Evolutionary conservation across 1,140 invertebrate species (phyloP).

Genomic region (Calephelis nemesis): DNA sequence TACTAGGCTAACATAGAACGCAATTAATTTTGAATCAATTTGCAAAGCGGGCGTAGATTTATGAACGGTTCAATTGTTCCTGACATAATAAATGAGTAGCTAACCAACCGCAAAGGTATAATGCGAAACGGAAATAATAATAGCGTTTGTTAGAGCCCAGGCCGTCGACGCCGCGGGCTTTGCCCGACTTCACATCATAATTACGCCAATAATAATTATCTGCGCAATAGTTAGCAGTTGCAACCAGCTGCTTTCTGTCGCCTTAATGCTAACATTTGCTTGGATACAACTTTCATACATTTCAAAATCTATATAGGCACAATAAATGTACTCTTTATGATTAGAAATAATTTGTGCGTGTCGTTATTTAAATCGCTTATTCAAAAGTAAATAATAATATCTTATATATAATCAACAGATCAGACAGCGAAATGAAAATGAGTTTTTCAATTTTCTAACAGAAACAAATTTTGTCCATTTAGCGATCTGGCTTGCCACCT

Average conservation of each 20-base stretch:
- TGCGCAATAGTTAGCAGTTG: constrained; percentile 50
- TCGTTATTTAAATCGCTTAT: no score
- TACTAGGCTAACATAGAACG: constrained; percentile 41
- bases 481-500: no score
- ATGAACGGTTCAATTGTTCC: constrained; percentile 67
- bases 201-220: constrained; percentile 75
- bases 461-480: no score
- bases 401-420: no score
- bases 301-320: no score
- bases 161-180: constrained; percentile 64
- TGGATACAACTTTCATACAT: constrained; percentile 32
- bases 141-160: constrained; percentile 64
- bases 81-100: constrained; percentile 69
- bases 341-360: no score
- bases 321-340: no score
- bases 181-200: constrained; percentile 70
- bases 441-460: no score
- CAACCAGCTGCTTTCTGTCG: constrained; percentile 51
- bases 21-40: constrained; percentile 71
- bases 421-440: no score
- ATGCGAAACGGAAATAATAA: constrained; percentile 74
- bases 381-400: no score
- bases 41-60: constrained; percentile 54
- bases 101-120: constrained; percentile 63
- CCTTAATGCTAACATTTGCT: constrained; percentile 49